Percentiles rank a stretch among this genome's conserved stretches.
These are phyloP conservation scores for Xiphophorus maculatus DNA, from an alignment of 2,113 vertebrate species.

Conservation along the genomic window DNA sequence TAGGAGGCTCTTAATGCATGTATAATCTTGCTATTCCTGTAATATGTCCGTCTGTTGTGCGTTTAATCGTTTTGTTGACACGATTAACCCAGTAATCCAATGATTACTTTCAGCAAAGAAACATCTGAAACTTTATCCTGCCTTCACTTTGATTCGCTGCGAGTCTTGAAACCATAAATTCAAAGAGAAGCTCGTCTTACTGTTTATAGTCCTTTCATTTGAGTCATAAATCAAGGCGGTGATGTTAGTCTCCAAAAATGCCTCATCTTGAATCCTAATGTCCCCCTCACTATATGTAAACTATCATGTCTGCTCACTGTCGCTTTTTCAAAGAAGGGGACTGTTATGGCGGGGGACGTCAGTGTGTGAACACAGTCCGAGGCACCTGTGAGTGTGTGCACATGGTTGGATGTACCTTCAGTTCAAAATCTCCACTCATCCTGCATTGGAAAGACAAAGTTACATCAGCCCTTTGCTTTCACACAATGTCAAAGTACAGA, in stretches of 20 bases:
- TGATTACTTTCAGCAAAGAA: neutral
- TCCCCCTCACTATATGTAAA: neutral
- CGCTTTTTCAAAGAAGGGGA: conserved; percentile 5
- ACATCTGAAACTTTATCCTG: neutral
- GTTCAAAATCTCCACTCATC: conserved; percentile 10
- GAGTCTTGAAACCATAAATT: neutral
- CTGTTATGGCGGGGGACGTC: conserved; percentile 21
- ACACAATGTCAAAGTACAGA: conserved; percentile 64
- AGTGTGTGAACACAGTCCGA: conserved; percentile 24
- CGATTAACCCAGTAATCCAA: too few species aligned
- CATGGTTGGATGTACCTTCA: neutral
- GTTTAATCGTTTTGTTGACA: too few species aligned
- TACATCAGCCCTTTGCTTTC: conserved; percentile 29
- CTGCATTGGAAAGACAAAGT: conserved; percentile 28
- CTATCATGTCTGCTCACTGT: neutral
- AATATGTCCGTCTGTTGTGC: too few species aligned
- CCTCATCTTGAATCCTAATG: neutral
- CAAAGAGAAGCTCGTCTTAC: neutral
- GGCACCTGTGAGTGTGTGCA: conserved; percentile 53
- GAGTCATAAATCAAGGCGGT: neutral
- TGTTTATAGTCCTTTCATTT: neutral
- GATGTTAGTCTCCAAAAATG: neutral
- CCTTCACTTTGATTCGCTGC: neutral
- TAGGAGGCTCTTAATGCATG: too few species aligned
- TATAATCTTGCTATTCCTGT: too few species aligned